These are phyloP conservation scores for Porites evermanni DNA, from an alignment of 92 coral and sea anemone genomes.

Conservation along the genomic window DNA sequence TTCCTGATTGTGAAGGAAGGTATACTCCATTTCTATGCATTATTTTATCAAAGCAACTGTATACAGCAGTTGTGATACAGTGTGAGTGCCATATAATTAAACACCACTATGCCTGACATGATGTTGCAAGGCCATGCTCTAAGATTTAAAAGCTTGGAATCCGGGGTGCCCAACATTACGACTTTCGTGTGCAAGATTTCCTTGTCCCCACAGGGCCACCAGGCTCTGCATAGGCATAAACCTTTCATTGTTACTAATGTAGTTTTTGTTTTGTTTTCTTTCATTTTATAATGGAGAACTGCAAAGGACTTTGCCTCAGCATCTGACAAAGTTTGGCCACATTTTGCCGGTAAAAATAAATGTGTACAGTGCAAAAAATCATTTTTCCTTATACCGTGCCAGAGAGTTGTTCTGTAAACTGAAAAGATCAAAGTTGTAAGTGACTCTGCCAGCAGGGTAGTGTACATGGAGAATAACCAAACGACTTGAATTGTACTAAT, in stretches of 20 bases:
- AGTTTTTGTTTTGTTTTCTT: background rate
- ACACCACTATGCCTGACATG: too few species aligned
- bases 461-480: too few species aligned
- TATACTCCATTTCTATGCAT: background rate
- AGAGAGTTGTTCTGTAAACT: too few species aligned
- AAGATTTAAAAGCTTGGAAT: too few species aligned
- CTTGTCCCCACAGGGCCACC: background rate
- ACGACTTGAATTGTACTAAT: too few species aligned
- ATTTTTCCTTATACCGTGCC: too few species aligned
- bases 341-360: constrained; percentile 82
- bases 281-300: constrained; percentile 37
- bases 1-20: constrained; percentile 92
- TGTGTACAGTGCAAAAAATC: too few species aligned
- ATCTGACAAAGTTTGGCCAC: constrained; percentile 97
- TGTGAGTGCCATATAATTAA: too few species aligned
- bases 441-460: too few species aligned
- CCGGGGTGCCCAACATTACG: too few species aligned
- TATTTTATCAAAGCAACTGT: background rate
- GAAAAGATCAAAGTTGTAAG: too few species aligned
- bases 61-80: background rate
- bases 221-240: background rate
- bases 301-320: constrained; percentile 97
- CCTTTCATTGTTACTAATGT: background rate
- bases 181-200: background rate
- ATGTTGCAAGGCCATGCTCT: too few species aligned